Conservation (phyloP, 2,888 invertebrate genomes). For the Folsomia manolachei region DNA sequence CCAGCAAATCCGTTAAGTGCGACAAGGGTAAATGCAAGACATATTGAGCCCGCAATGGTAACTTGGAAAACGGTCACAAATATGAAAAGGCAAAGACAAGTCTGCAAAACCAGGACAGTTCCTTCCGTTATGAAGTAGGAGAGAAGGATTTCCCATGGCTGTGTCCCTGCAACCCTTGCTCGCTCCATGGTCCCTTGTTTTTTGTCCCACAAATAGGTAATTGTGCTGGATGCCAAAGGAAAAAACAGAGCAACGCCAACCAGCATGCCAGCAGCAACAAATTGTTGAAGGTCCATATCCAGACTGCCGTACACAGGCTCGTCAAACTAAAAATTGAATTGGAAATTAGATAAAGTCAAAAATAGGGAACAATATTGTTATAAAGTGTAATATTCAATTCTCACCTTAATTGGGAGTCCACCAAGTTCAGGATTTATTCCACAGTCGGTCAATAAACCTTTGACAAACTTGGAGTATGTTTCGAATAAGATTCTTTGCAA, state of each 20-base stretch:
- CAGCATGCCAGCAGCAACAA: slow-evolving; percentile 10
- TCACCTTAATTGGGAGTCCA: slow-evolving; percentile 1
- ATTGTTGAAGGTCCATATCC: slow-evolving; percentile 8
- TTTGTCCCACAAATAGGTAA: slow-evolving; percentile 42
- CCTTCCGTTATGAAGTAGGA: slow-evolving; percentile 92
- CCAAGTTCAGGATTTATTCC: slow-evolving; percentile 10
- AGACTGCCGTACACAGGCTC: slow-evolving; percentile 1
- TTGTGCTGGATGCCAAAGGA: slow-evolving; percentile 62
- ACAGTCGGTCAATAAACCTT: background rate
- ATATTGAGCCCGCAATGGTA: background rate
- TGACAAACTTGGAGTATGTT: background rate
- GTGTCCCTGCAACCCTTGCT: slow-evolving; percentile 61
- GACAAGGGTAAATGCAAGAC: background rate
- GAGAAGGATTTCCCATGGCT: slow-evolving; percentile 84
- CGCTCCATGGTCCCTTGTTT: slow-evolving; percentile 42
- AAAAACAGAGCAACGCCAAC: slow-evolving; percentile 81
- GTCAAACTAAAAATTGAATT: slow-evolving; percentile 3
- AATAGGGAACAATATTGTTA: too few relatives aligned
- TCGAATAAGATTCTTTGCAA: slow-evolving; percentile 4
- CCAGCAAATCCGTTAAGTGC: slow-evolving; percentile 7
- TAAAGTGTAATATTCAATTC: too few relatives aligned
- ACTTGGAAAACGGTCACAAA: slow-evolving; percentile 6
- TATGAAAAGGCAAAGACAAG: slow-evolving; percentile 60
- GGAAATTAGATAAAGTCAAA: background rate
- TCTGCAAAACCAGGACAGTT: slow-evolving; percentile 91